These are phyloP conservation scores for Carassius carassius DNA, from an alignment of 2,113 vertebrate genomes.

Conservation along the genomic window DNA sequence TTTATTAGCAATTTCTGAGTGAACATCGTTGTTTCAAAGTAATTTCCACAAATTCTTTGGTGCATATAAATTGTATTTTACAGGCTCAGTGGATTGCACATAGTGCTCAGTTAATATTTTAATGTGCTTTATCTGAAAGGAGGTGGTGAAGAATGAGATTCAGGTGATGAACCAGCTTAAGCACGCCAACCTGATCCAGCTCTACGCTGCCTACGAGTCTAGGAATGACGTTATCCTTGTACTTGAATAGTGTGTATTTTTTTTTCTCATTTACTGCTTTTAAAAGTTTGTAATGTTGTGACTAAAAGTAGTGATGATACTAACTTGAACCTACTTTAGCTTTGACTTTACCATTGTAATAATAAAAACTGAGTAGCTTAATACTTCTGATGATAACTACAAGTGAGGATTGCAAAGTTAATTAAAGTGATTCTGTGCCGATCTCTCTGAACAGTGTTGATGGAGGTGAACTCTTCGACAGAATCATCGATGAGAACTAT, in stretches of 20 bases:
- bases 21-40: too few species aligned
- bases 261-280: too few species aligned
- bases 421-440: not conserved
- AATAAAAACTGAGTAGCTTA: too few species aligned
- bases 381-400: not conserved
- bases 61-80: too few species aligned
- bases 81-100: not conserved
- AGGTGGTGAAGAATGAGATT: slow-evolving; percentile 95
- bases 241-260: slow-evolving; percentile 86
- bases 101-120: not conserved
- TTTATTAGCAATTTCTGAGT: too few species aligned
- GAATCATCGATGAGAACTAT: slow-evolving; percentile 94
- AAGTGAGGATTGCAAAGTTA: not conserved
- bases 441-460: slow-evolving; percentile 65
- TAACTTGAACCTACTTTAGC: too few species aligned
- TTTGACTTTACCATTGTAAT: too few species aligned
- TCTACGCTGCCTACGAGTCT: slow-evolving; percentile 96
- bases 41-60: too few species aligned
- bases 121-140: slow-evolving; percentile 75
- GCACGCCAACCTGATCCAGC: slow-evolving; percentile 92
- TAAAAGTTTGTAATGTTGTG: too few species aligned
- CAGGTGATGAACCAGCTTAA: slow-evolving; percentile 96
- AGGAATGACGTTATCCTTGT: slow-evolving; percentile 92
- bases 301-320: too few species aligned
- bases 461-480: slow-evolving; percentile 81